Evolutionary conservation across 2,888 invertebrate genomes (phyloP).

Genomic region (Polyommatus icarus): DNA sequence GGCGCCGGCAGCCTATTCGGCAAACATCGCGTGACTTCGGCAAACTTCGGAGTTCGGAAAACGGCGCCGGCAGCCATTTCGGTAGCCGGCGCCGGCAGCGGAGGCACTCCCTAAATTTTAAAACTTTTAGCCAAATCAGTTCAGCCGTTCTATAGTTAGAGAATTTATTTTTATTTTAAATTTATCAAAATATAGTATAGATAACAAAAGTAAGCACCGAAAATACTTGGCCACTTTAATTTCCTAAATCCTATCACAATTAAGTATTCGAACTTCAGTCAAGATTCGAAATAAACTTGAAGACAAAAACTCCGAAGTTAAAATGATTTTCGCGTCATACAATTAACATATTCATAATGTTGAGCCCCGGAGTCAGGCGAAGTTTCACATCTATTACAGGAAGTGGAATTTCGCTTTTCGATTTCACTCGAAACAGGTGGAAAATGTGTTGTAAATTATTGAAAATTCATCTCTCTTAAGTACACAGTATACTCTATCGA

Average conservation of each 20-base stretch:
- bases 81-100: no score
- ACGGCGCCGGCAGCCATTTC: no score
- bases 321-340: conserved; percentile 14
- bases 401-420: background rate
- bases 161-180: no score
- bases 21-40: no score
- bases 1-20: no score
- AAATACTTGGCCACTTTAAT: background rate
- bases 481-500: no score
- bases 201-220: no score
- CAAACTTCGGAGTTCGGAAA: no score
- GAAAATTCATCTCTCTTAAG: background rate
- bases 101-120: no score
- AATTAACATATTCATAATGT: conserved; percentile 6
- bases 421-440: background rate
- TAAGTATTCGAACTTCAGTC: background rate
- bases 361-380: background rate
- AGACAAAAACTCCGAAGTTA: background rate
- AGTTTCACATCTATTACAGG: background rate
- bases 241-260: background rate
- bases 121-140: no score
- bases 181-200: no score
- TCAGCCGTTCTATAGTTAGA: no score
- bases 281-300: background rate
- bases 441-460: background rate